Percentiles rank a stretch among this genome's conserved stretches.
These are phyloP conservation scores for Cyanistes caeruleus DNA, from an alignment of 2,113 vertebrate species.

Conservation along the genomic window DNA sequence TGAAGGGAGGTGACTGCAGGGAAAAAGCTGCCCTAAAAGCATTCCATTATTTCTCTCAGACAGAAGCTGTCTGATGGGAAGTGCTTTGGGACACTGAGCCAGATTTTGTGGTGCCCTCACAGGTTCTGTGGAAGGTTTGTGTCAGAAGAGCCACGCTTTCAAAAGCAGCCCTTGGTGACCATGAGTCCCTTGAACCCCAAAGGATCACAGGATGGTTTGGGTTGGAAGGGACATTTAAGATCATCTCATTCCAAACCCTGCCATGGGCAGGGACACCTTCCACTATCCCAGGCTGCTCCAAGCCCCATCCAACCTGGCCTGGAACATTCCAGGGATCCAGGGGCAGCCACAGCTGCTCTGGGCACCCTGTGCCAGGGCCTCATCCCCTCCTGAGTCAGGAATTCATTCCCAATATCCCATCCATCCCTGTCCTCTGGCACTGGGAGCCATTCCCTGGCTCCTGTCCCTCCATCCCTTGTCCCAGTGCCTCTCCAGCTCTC, in stretches of 20 bases:
- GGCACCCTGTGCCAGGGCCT: neutral
- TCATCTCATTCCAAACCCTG: neutral
- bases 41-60: neutral
- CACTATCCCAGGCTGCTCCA: fast-evolving
- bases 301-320: fast-evolving
- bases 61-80: neutral
- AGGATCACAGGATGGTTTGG: neutral
- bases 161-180: neutral
- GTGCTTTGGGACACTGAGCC: fast-evolving
- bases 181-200: neutral
- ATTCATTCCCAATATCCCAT: neutral
- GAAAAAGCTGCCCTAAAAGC: neutral
- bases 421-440: fast-evolving
- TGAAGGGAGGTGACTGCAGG: neutral
- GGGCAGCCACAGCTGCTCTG: neutral
- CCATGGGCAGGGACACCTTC: neutral
- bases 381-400: fast-evolving
- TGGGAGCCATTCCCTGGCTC: fast-evolving
- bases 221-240: neutral
- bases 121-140: neutral
- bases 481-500: neutral
- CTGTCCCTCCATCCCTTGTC: neutral
- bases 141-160: neutral
- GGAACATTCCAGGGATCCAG: fast-evolving
- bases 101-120: neutral